Base-by-base conservation (phyloP, 2,888 invertebrate genomes). In the Plebejus melissa region DNA sequence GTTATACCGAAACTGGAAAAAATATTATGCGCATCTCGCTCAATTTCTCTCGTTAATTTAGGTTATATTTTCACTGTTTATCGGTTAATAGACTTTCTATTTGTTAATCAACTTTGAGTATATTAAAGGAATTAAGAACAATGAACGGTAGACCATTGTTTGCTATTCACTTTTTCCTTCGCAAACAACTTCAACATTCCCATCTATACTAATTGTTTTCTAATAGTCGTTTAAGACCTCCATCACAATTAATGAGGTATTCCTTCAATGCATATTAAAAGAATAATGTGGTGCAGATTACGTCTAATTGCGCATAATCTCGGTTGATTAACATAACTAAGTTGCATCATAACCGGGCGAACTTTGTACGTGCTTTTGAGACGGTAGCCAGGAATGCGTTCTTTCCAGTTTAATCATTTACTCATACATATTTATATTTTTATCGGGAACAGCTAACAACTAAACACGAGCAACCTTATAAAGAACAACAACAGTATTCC, bases 1-100 rank as follows among this genome's bases (percentile, higher is more conserved):
- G 75, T 74, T 74, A 69, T 69, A 75, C 75, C 75, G 75, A 75
- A 69, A 69, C 69, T 69, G 75, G 69, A 54, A 69, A 75, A 36
- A 32, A 54, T 36, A 69, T n/a, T 4, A 32, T 69, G 38, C 41
- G 69, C 13, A 22, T 69, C 38, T 54, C 65, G 65, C 65, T 36
- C 36, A 65, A 65, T 65, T 69, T 65, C 75, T 41, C 65, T 75
- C 22, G 32, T 36, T 46, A 75, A 69, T 75, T 75, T 50, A 69
- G 69, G 54, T 69, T 32, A 69, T 75, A 75, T 69, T 65, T 75
- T 75, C 50, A 74, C 60, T 60, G 58, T 54, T 54, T 54, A 72
- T 74, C 60, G 60, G 60, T 74, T 74, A 32, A 65, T 36, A 70
- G 69, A 46, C 57, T 60, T 41, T 65, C 32, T 74, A 65, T 58